Conservation (phyloP, 2,113 vertebrate genomes). For the Rhineura floridana region DNA sequence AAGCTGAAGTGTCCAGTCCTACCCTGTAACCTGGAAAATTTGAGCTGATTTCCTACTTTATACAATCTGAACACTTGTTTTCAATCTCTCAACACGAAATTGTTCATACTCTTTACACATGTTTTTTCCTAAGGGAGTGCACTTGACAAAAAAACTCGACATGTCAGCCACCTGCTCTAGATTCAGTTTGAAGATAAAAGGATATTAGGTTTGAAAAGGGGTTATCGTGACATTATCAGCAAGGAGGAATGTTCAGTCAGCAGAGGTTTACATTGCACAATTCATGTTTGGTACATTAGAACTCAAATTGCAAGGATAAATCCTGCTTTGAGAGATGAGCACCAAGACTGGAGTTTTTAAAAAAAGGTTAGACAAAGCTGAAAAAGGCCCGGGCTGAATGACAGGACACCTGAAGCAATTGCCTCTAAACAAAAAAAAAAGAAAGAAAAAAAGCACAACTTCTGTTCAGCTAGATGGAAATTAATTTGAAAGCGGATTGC, state of each 20-base stretch:
- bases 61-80: neutral
- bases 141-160: neutral
- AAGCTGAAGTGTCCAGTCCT: too few relatives aligned
- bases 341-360: neutral
- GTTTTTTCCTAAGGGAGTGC: neutral
- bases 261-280: neutral
- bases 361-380: neutral
- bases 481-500: slow-evolving; percentile 8
- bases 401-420: neutral
- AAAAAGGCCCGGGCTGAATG: fast-evolving
- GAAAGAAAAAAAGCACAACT: neutral
- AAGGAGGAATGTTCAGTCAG: neutral
- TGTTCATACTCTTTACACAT: neutral
- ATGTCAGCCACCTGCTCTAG: neutral
- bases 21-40: too few relatives aligned
- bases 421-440: too few relatives aligned
- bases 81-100: neutral
- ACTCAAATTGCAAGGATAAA: neutral
- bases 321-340: neutral
- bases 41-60: neutral
- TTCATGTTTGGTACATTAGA: fast-evolving
- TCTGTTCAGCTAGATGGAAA: neutral
- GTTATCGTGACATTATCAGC: neutral
- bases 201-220: neutral
- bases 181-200: neutral